Evolutionary conservation across 2,797 vertebrate species (phyloP).

Genomic region (Chrysocyon brachyurus): DNA sequence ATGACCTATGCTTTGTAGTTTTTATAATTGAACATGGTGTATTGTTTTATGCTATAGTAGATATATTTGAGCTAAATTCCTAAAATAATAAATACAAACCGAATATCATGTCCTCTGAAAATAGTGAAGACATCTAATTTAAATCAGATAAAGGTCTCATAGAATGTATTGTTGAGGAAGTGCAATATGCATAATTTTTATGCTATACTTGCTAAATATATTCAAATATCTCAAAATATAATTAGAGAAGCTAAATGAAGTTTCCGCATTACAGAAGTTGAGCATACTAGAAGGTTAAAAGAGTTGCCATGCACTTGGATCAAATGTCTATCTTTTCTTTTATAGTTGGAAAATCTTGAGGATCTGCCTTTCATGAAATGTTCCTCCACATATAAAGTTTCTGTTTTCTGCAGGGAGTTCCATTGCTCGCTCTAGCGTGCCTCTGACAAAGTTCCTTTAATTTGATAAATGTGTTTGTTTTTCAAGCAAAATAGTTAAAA

Average conservation of each 20-base stretch:
- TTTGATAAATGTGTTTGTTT: constrained; percentile 76
- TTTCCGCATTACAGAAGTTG: neutral
- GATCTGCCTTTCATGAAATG: constrained; percentile 50
- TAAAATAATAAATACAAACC: neutral
- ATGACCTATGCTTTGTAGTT: neutral
- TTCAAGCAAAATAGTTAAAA: constrained; percentile 74
- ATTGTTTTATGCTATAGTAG: neutral
- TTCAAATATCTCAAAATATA: neutral
- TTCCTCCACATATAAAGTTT: constrained; percentile 17
- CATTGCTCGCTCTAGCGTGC: constrained; percentile 45
- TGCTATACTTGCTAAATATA: neutral
- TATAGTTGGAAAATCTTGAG: neutral
- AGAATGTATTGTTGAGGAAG: neutral
- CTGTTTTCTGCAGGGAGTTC: constrained; percentile 12
- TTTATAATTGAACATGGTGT: neutral
- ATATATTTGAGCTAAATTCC: neutral
- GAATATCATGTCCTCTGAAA: neutral
- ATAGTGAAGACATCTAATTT: neutral
- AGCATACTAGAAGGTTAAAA: constrained; percentile 31
- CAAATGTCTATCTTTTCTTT: constrained; percentile 44
- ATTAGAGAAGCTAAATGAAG: constrained; percentile 8
- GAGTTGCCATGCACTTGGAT: neutral
- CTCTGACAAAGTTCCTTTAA: constrained; percentile 77
- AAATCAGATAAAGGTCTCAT: neutral
- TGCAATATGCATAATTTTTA: neutral